Evolutionary conservation across 2,888 invertebrate genomes (phyloP), one percentile per base, ranked within the genome.

Genomic region (Andrena minutula): DNA sequence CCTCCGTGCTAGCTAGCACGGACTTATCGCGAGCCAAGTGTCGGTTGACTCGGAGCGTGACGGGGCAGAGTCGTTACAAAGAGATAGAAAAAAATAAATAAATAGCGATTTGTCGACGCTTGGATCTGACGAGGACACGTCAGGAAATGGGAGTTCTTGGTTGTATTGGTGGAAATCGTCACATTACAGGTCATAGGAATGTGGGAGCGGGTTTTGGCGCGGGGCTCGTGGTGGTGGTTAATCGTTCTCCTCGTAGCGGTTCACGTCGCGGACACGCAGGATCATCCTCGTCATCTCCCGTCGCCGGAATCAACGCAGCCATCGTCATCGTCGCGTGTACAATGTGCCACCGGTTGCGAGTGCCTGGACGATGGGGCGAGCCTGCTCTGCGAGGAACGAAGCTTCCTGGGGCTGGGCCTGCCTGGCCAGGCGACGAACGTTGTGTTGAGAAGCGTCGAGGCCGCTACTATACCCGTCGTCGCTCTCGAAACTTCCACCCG

Each of bases 391-490:
- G 82, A 84, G 80, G 90, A 89, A 0, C 88, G 90, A 53, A 89
- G 79, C 53, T 88, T 85, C 23, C 82, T 87, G 51, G 90, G 89
- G 0, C 83, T 93, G 20, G 88, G 86, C 20, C 80, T 94, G 65
- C 90, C 93, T 35, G 70, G 78, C 16, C 88, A 89, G 61, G 94
- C 95, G 91, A 95, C 94, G 93, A 95, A 94, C 93, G 95, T 96
- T 35, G 90, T 90, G 5, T 94, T 96, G 93, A 95, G 94, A 92
- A 94, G 95, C 94, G 95, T 95, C 88, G 93, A 94, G 90, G 94
- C 94, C 90, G 94, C 86, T 2, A 86, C 84, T n/a, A 83, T 94
- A 60, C 79, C 89, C 64, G 68, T 80, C 20, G 74, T 89, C 16
- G 84, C 88, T 0, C 77, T 93, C 53, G 91, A 89, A 47, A 68